Percentiles rank a stretch among this genome's conserved stretches.
These are phyloP conservation scores for Drosophila pseudotalamancana DNA, from an alignment of 2,888 invertebrate genomes.

Conservation along the genomic window DNA sequence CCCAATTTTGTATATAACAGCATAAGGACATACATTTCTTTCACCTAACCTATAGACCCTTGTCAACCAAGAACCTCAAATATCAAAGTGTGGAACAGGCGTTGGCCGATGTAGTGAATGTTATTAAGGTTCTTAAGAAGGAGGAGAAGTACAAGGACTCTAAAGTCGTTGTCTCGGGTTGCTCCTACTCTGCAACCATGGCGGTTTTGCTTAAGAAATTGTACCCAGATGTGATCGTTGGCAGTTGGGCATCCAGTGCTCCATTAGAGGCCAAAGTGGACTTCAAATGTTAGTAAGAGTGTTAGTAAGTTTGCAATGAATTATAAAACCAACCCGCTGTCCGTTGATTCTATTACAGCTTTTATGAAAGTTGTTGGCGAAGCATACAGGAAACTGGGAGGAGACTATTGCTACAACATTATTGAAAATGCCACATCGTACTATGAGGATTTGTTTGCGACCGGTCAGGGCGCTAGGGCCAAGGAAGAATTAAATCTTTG, in stretches of 20 bases:
- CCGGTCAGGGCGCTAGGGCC: conserved; percentile 39
- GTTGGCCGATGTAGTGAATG: conserved; percentile 87
- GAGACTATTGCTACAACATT: conserved; percentile 64
- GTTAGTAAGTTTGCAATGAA: too few species aligned
- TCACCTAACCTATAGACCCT: conserved; percentile 8
- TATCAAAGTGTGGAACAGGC: conserved; percentile 87
- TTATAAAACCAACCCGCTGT: too few species aligned
- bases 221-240: conserved; percentile 86
- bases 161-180: conserved; percentile 86
- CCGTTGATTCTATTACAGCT: conserved; percentile 46
- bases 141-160: conserved; percentile 74
- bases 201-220: conserved; percentile 87
- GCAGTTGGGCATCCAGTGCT: conserved; percentile 87
- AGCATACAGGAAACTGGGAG: conserved; percentile 57
- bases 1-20: not conserved
- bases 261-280: conserved; percentile 87
- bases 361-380: conserved; percentile 72
- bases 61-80: conserved; percentile 85
- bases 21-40: not conserved
- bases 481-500: conserved; percentile 67
- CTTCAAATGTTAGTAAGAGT: conserved; percentile 83
- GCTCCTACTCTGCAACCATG: conserved; percentile 88
- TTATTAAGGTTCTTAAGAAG: conserved; percentile 84
- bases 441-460: conserved; percentile 54
- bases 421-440: conserved; percentile 62